Evolutionary conservation across 2,797 vertebrate species (phyloP), one percentile per base, ranked within the genome.

Genomic region (Molossus alvarezi): DNA sequence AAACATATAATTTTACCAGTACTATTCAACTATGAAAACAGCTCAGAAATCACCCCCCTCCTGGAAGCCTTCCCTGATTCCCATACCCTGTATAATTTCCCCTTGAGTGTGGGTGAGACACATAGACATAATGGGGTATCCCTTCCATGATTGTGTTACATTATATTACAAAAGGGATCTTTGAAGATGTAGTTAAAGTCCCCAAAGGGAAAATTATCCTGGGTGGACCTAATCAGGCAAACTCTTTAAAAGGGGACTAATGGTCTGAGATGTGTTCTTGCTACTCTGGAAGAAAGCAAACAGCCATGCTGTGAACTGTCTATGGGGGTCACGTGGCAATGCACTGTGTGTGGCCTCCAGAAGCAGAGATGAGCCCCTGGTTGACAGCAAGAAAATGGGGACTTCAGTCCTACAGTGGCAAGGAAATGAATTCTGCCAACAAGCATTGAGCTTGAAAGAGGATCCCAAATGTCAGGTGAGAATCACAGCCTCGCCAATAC

Each of bases 341-440:
- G 29, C 84, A 71, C 15, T 18, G 21, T 65, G 25, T 20, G 9
- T 73, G 51, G 64, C 65, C 37, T 72, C 81, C 25, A 8, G 25
- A 82, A 73, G 12, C 45, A 90, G 51, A 83, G 2, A 83, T 29
- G 3, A 6, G 71, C 65, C 41, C 75, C 37, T 29, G 13, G 11
- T 29, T 73, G 53, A 77, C 1, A 88, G 33, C 48, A 85, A 95
- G 73, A 75, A 89, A 77, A 53, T 1, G 2, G 73, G 75, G 69
- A 18, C 23, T 13, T 88, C 23, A n/a, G 65, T 6, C 29, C 53
- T 55, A 27, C 1, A 88, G 17, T 33, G 67, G 5, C 29, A 23
- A 65, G 67, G 57, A 76, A 86, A 88, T 84, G 53, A 80, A 93
- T 88, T 85, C 41, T 88, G 14, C 9, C 79, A 71, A 75, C 23